Evolutionary conservation across 2,888 invertebrate genomes (phyloP), one percentile per base, ranked within the genome.

Genomic region (Leptinotarsa rubiginosa): DNA sequence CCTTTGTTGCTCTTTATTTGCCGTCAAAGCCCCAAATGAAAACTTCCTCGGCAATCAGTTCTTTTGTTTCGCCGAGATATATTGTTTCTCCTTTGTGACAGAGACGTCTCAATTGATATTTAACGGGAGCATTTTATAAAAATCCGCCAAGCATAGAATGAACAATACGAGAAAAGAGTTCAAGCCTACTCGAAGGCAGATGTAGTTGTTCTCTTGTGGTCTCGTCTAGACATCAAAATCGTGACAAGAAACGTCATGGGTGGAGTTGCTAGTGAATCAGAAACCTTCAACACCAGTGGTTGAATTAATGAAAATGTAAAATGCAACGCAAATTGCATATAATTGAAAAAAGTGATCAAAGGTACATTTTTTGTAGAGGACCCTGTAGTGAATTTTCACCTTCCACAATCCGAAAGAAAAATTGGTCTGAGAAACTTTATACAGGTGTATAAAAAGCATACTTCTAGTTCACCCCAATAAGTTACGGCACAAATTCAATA

Each of bases 71-170:
- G 49, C 25, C 16, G 65, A 47, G 70, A 70, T 50, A 71, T 52
- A 73, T 72, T 76, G 69, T 74, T 76, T 71, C 69, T 74, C 65
- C 50, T 69, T 65, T 69, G 66, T 62, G 64, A 66, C 71, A 66
- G 62, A 71, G 67, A 77, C 71, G 75, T 77, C 77, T 77, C 75
- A 72, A 77, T 75, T 73, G 77, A 71, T 75, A 69, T 70, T 74
- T 76, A 74, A 70, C 74, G 52, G 70, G 41, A 56, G 59, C 56
- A 47, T 59, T 52, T 47, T 69, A 18, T 54, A 69, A 69, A 56
- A 69, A 56, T 68, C 54, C 49, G 15, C 47, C 20, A 22, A 69
- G 56, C 20, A 16, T 69, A 16, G 47, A 56, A 69, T 69, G 69
- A 56, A 59, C 59, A 69, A 56, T 56, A 69, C 47, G 20, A 56